Base-by-base conservation (phyloP, 2,888 invertebrate genomes). In the Hyppa rectilinea region DNA sequence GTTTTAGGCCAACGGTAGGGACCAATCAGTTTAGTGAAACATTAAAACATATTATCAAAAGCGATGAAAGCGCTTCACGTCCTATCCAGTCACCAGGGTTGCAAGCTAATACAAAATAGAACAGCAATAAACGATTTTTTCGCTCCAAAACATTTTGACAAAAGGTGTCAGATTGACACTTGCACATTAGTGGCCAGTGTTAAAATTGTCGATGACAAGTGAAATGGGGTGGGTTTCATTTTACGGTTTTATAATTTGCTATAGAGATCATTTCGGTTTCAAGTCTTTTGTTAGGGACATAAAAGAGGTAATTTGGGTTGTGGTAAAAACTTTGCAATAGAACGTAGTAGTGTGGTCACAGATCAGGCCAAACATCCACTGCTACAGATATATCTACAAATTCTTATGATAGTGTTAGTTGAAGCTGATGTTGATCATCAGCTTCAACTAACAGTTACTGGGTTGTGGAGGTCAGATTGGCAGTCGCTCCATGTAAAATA, bases 161-260 rank as follows among this genome's bases (percentile, higher is more conserved):
- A 93, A 88, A 88, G 90, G 83, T 81, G 81, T 88, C 87, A 87
- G 92, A 94, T 92, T 94, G 93, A 92, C 93, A 93, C 92, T 90
- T 73, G 81, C 84, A 83, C 87, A 88, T 87, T 92, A 90, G 91
- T 86, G 90, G 91, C 92, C 89, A 92, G 91, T 92, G 92, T 89
- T 84, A 88, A 89, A 89, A 89, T 85, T 84, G 88, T 82, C 77
- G 69, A 81, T 75, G 72, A 71, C 73, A 82, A 88, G 87, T 87
- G 85, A 83, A 88, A 87, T 87, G 62, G 88, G 89, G 89, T 86
- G 82, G 74, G 60, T 83, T 83, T 80, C 81, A 82, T 80, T 81
- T 73, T 70, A 81, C 76, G 72, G 84, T 77, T 78, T 85, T 78
- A 78, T 78, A 80, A 83, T 83, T 81, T 77, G 58, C 75, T 75